These are phyloP conservation scores for Plotosus lineatus DNA, from an alignment of 2,113 vertebrate genomes.

Conservation along the genomic window DNA sequence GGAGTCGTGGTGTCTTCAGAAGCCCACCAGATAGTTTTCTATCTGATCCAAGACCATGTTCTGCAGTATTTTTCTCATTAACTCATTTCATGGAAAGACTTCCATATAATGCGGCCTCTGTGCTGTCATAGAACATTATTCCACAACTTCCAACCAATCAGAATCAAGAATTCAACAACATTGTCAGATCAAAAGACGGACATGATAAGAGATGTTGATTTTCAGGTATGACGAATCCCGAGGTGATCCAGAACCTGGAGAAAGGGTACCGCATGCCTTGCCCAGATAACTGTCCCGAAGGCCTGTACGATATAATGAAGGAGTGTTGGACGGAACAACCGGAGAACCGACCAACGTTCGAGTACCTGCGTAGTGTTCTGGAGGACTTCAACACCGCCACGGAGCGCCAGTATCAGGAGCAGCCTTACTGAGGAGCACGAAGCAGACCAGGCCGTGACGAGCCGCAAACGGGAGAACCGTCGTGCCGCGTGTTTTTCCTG, in stretches of 20 bases:
- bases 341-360: constrained; percentile 90
- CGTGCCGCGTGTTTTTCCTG: background rate
- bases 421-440: constrained; percentile 59
- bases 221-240: constrained; percentile 95
- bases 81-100: too few species aligned
- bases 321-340: constrained; percentile 88
- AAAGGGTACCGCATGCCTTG: constrained; percentile 87
- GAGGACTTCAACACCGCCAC: constrained; percentile 95
- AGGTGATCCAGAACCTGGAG: constrained; percentile 93
- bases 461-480: background rate
- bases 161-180: background rate
- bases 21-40: background rate
- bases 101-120: too few species aligned
- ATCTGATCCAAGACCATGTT: background rate
- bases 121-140: background rate
- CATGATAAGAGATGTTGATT: background rate
- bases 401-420: constrained; percentile 91
- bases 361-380: constrained; percentile 86
- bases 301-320: constrained; percentile 84
- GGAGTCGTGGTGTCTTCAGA: background rate
- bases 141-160: background rate
- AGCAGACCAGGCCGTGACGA: background rate
- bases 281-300: constrained; percentile 84
- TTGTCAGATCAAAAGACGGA: background rate
- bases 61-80: background rate